Conservation (phyloP, 2,797 vertebrate genomes). For the Malacoctenus gilli region DNA sequence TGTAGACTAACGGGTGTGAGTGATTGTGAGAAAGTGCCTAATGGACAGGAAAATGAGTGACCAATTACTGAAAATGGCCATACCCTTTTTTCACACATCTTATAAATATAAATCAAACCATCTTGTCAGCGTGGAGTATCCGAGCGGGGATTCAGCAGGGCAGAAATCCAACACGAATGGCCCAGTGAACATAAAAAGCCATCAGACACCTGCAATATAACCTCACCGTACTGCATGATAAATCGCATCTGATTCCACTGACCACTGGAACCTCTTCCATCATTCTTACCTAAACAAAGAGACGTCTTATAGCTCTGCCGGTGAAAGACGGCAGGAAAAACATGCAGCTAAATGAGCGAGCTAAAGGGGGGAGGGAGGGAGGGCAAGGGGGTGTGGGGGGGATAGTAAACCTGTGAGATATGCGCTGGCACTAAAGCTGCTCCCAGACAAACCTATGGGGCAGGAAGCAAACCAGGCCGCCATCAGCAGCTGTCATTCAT, state of each 20-base stretch:
- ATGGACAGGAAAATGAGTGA: conserved; percentile 57
- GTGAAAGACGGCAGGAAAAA: conserved; percentile 35
- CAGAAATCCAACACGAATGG: conserved; percentile 49
- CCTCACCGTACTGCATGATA: conserved; percentile 14
- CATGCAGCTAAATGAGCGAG: conserved; percentile 32
- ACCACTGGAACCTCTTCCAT: conserved; percentile 41
- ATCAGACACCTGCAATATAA: conserved; percentile 33
- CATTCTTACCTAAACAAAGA: conserved; percentile 23
- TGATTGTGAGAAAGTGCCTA: conserved; percentile 48
- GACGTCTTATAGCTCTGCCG: conserved; percentile 5
- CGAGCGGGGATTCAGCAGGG: conserved; percentile 11
- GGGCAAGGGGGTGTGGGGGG: no score
- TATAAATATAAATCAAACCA: conserved; percentile 57
- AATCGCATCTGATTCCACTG: conserved; percentile 37
- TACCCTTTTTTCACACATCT: conserved; percentile 33
- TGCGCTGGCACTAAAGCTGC: conserved; percentile 25
- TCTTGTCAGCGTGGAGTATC: conserved; percentile 32
- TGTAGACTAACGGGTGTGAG: conserved; percentile 31
- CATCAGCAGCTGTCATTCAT: conserved; percentile 73
- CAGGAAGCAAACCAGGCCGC: conserved; percentile 37
- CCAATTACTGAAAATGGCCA: conserved; percentile 59
- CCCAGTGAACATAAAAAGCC: conserved; percentile 47
- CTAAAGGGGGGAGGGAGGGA: conserved; percentile 20
- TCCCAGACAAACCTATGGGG: conserved; percentile 22
- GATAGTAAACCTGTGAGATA: conserved; percentile 34